A percentile compares a stretch with the other conserved stretches of the same genome.
These are phyloP conservation scores for Leptinotarsa peninsularis DNA, from an alignment of 2,888 invertebrate species.

Conservation along the genomic window DNA sequence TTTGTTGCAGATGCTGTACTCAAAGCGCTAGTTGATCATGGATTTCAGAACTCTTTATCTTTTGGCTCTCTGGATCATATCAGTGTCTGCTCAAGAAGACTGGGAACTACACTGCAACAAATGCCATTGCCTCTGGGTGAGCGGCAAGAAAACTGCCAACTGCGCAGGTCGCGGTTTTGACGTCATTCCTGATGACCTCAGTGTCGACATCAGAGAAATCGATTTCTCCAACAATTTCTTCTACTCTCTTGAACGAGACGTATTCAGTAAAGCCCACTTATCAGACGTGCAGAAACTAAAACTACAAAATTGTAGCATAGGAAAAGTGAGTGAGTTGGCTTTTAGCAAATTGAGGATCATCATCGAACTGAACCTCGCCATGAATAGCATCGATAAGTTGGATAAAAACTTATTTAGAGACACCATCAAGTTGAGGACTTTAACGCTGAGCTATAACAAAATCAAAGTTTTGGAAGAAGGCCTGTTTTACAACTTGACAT, in stretches of 20 bases:
- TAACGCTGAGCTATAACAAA: slow-evolving; percentile 81
- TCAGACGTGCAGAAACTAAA: slow-evolving; percentile 86
- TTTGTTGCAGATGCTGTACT: slow-evolving; percentile 16
- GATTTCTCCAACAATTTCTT: slow-evolving; percentile 80
- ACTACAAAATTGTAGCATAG: slow-evolving; percentile 79
- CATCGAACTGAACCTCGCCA: slow-evolving; percentile 85
- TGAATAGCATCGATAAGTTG: slow-evolving; percentile 76
- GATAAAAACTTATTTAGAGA: slow-evolving; percentile 79
- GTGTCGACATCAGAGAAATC: slow-evolving; percentile 78
- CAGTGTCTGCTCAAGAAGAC: slow-evolving; percentile 68
- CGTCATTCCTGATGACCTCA: slow-evolving; percentile 79
- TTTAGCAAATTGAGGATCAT: slow-evolving; percentile 81
- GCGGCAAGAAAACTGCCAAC: slow-evolving; percentile 86
- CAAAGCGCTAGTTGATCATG: slow-evolving; percentile 33
- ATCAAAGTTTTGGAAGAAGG: slow-evolving; percentile 79
- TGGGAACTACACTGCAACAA: slow-evolving; percentile 70
- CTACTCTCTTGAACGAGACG: slow-evolving; percentile 74
- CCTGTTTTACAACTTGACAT: slow-evolving; percentile 80
- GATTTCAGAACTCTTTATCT: slow-evolving; percentile 41
- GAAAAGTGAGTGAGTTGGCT: slow-evolving; percentile 79
- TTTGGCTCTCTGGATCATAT: slow-evolving; percentile 32
- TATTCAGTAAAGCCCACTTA: slow-evolving; percentile 77
- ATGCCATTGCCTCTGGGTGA: slow-evolving; percentile 88
- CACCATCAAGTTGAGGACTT: slow-evolving; percentile 77
- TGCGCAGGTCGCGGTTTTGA: slow-evolving; percentile 73